These are phyloP conservation scores for Laupala kohalensis DNA, from an alignment of 1,140 invertebrate genomes.

Conservation along the genomic window DNA sequence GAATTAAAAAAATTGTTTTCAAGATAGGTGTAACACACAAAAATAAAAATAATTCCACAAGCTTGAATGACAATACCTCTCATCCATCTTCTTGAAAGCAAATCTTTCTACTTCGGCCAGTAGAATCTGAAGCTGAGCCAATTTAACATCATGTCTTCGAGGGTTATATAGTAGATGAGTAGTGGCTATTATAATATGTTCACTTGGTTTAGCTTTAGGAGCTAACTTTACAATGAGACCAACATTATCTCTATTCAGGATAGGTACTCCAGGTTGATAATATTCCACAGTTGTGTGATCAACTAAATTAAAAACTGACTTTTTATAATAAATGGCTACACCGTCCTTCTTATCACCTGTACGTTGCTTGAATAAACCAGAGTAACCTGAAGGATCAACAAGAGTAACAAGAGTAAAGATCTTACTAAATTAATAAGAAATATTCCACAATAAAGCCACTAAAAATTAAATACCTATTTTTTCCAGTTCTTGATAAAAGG, in stretches of 20 bases:
- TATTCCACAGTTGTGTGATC: slow-evolving; percentile 49
- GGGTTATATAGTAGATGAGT: slow-evolving; percentile 94
- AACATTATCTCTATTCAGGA: slow-evolving; percentile 78
- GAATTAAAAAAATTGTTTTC: too few species aligned
- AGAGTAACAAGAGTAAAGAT: neutral
- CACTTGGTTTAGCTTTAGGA: slow-evolving; percentile 29
- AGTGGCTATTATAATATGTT: slow-evolving; percentile 65
- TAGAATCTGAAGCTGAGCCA: slow-evolving; percentile 70
- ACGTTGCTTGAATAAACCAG: slow-evolving; percentile 56
- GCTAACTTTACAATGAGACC: slow-evolving; percentile 64
- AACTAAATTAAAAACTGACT: slow-evolving; percentile 43
- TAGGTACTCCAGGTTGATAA: slow-evolving; percentile 27
- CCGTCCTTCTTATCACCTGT: slow-evolving; percentile 61
- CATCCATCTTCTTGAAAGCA: slow-evolving; percentile 33
- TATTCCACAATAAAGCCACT: neutral
- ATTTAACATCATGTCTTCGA: slow-evolving; percentile 67
- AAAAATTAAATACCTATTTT: neutral
- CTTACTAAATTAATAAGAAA: neutral
- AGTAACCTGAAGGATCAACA: slow-evolving; percentile 33
- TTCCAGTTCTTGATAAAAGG: neutral
- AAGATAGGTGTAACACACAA: too few species aligned
- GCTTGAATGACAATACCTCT: too few species aligned
- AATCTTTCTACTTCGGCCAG: slow-evolving; percentile 71
- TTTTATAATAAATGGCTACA: slow-evolving; percentile 70
- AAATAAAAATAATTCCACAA: too few species aligned